Conservation (phyloP, 2,888 invertebrate genomes). For the Xiphydria camelus region DNA sequence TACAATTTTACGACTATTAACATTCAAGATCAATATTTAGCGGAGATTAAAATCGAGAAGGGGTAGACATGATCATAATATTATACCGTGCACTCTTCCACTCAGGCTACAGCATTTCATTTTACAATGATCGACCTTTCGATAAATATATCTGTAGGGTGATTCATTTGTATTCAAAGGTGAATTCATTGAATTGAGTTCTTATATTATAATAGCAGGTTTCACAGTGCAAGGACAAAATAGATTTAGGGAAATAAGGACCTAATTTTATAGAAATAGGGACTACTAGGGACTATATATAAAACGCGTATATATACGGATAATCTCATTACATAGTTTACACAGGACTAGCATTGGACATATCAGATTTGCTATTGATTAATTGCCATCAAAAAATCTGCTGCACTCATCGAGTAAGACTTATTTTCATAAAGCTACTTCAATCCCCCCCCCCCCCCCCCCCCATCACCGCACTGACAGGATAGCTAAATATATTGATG, state of each 20-base stretch:
- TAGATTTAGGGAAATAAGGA: slow-evolving; percentile 5
- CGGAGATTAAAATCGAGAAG: slow-evolving; percentile 13
- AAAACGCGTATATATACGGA: too few species aligned
- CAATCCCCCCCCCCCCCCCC: too few species aligned
- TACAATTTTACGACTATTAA: neutral
- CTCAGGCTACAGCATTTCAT: neutral
- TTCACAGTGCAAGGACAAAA: neutral
- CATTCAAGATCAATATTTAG: slow-evolving; percentile 1
- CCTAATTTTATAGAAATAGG: slow-evolving; percentile 6
- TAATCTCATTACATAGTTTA: too few species aligned
- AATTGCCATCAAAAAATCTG: too few species aligned
- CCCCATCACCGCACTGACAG: too few species aligned
- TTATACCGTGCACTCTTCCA: slow-evolving; percentile 15
- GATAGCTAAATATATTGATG: too few species aligned
- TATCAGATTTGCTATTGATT: too few species aligned
- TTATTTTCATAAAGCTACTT: too few species aligned
- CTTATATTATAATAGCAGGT: neutral
- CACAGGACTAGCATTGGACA: too few species aligned
- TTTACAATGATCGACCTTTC: neutral
- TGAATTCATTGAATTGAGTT: neutral
- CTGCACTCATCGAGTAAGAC: too few species aligned
- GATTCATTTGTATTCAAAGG: neutral
- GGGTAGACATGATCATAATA: slow-evolving; percentile 14
- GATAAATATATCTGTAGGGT: neutral
- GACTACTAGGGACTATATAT: slow-evolving; percentile 13